Base-by-base conservation (phyloP, 1,140 invertebrate species). In the Nymphalis io region DNA sequence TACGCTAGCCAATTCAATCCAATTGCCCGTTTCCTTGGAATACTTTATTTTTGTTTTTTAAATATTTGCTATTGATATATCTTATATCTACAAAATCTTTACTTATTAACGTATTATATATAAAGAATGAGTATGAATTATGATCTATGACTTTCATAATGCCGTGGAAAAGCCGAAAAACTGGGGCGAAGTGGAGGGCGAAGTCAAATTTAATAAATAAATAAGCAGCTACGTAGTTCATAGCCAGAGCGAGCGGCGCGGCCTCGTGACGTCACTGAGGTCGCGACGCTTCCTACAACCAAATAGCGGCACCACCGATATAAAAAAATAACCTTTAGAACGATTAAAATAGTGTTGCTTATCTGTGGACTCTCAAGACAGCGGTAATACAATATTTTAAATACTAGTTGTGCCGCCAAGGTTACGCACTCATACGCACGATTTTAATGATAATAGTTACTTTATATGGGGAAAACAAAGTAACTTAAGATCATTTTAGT, bases 221-320 rank as follows among this genome's bases (percentile, higher is more conserved):
- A 77, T 79, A 75, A 79, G 74, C 57, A 79, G 73, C 68, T 62
- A 73, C 70, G 71, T 73, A 72, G 73, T 74, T 76, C 55, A 64
- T 70, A 60, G 53, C 55, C 74, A 68, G 81, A 83, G 84, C 87
- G 86, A 87, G 86, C 80, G 82, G 82, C 66, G 74, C 74, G 84
- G 83, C 86, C 86, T 88, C 84, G 74, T 87, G 84, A 87, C 85
- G 86, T 85, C 85, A 86, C 80, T 63, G 77, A 85, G 85, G 84
- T 85, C 84, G 80, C 64, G 69, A 18, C 77, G 81, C 78, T 88
- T 88, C 84, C 84, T 83, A 81, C 73, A 61, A 60, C 58, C 62
- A 58, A 65, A 53, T 65, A 70, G 72, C 72, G 72, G 62, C 70
- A 66, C 55, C 55, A 60, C 18, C 61, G 61, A 42, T 46, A 42